A percentile compares a stretch with the other conserved stretches of the same genome.
These are phyloP conservation scores for Drosophila suboccidentalis DNA, from an alignment of 2,888 invertebrate species.

Conservation along the genomic window DNA sequence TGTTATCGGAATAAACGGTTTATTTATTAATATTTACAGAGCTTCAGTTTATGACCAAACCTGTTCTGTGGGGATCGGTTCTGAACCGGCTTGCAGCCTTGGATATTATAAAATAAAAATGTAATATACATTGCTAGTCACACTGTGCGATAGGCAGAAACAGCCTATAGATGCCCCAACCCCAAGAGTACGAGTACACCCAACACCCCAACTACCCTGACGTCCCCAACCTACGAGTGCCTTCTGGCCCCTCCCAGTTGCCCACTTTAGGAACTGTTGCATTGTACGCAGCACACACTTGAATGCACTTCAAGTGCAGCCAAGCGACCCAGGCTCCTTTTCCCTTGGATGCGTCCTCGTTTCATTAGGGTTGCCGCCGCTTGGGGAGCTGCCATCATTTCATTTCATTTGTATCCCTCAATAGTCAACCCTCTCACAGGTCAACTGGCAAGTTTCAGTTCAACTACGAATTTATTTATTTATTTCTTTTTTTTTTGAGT, in stretches of 20 bases:
- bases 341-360: conserved; percentile 25
- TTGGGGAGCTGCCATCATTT: conserved; percentile 17
- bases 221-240: neutral
- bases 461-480: conserved; percentile 26
- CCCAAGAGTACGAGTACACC: neutral
- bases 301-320: conserved; percentile 71
- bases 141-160: conserved; percentile 14
- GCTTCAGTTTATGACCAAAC: too few species aligned
- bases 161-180: neutral
- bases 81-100: too few species aligned
- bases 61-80: too few species aligned
- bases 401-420: conserved; percentile 24
- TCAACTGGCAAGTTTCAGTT: conserved; percentile 20
- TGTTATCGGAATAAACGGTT: too few species aligned
- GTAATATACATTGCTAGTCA: conserved; percentile 20
- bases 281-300: conserved; percentile 59
- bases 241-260: conserved; percentile 1
- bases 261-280: conserved; percentile 51
- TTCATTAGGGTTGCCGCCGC: conserved; percentile 35
- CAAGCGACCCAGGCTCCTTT: conserved; percentile 38
- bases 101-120: too few species aligned
- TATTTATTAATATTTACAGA: too few species aligned
- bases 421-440: conserved; percentile 26
- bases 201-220: neutral
- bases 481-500: conserved; percentile 19